phyloP scores from a whole-genome alignment of 2,888 invertebrate genomes.

The Nomada ruficornis region DNA sequence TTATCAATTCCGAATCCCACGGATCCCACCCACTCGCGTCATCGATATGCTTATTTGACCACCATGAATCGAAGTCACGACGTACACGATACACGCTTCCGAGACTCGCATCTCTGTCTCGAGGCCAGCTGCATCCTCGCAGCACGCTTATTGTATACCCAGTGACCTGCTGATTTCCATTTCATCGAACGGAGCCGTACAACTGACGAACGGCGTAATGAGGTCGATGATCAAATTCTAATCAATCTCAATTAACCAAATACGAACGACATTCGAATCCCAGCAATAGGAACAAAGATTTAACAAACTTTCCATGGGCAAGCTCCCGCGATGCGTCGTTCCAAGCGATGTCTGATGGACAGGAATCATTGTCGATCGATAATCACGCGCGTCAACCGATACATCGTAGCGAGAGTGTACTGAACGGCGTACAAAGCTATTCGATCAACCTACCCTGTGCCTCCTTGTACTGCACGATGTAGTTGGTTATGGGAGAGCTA shows the following conservation, averaged over 20 bases:
- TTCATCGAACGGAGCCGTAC: slow-evolving; percentile 5
- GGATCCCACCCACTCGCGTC: background rate
- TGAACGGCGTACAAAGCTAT: slow-evolving; percentile 27
- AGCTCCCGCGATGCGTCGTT: slow-evolving; percentile 11
- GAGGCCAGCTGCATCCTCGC: slow-evolving; percentile 22
- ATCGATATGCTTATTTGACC: slow-evolving; percentile 13
- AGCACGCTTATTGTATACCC: slow-evolving; percentile 2
- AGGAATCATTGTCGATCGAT: slow-evolving; percentile 45
- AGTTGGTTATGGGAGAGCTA: slow-evolving; percentile 86
- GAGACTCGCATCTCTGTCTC: slow-evolving; percentile 35
- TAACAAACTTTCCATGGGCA: background rate
- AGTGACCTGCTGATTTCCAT: slow-evolving; percentile 25
- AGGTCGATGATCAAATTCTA: background rate
- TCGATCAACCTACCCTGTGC: slow-evolving; percentile 84
- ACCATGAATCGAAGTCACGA: slow-evolving; percentile 27
- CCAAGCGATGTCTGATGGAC: slow-evolving; percentile 26
- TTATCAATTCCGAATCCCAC: slow-evolving; percentile 14
- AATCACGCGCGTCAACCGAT: slow-evolving; percentile 41
- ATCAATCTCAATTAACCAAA: background rate
- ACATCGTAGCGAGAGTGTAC: slow-evolving; percentile 37
- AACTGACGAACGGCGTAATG: background rate
- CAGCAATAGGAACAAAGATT: background rate
- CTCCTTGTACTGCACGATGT: slow-evolving; percentile 87
- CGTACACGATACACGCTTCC: slow-evolving; percentile 26
- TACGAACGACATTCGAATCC: background rate